A percentile compares a stretch with the other conserved stretches of the same genome.
These are phyloP conservation scores for Prochilodus magdalenae DNA, from an alignment of 2,113 vertebrate species.

Conservation along the genomic window DNA sequence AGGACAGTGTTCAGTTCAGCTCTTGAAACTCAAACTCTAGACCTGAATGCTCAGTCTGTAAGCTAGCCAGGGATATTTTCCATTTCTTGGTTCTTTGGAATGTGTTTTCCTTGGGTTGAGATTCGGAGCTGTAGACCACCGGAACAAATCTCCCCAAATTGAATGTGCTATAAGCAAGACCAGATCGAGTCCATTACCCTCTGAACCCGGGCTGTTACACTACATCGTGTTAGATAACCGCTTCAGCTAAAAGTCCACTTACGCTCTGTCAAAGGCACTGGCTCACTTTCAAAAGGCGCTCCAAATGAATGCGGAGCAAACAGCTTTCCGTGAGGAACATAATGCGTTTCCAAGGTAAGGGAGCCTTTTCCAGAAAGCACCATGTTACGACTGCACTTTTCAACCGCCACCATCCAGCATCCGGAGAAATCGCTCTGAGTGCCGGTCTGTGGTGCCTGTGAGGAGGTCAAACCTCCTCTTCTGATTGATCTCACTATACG, in stretches of 20 bases:
- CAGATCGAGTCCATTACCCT: not conserved
- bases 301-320: not conserved
- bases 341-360: not conserved
- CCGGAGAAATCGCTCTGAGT: not conserved
- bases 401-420: not conserved
- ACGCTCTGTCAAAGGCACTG: not conserved
- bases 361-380: not conserved
- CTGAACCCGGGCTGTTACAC: not conserved
- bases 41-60: too few relatives aligned
- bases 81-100: too few relatives aligned
- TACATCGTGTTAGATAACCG: not conserved
- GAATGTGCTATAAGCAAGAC: not conserved
- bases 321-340: not conserved
- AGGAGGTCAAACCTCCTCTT: conserved; percentile 4
- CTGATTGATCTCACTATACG: not conserved
- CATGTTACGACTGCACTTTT: conserved; percentile 8
- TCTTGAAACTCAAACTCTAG: too few relatives aligned
- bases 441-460: not conserved
- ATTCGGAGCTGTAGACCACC: not conserved
- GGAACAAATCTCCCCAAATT: not conserved
- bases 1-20: too few relatives aligned
- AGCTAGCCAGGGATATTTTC: too few relatives aligned
- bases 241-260: conserved; percentile 2
- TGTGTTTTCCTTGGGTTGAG: not conserved
- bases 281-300: not conserved